These are phyloP conservation scores for Spisula subtruncata DNA, from an alignment of 2,888 invertebrate species.

Conservation along the genomic window DNA sequence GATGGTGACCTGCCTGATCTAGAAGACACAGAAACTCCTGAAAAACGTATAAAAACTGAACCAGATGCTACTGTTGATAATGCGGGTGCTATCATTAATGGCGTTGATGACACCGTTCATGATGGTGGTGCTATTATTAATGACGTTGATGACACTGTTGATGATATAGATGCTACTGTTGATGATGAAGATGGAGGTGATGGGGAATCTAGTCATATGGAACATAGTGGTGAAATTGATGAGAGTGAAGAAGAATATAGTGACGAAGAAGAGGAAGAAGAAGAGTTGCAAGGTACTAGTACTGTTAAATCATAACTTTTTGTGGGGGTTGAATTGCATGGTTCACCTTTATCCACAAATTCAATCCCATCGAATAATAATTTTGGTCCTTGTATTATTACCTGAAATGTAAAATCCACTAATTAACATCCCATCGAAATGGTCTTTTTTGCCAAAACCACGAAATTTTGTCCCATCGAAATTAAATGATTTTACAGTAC, in stretches of 20 bases:
- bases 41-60: background rate
- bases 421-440: too few species aligned
- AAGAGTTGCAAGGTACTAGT: conserved; percentile 45
- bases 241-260: conserved; percentile 41
- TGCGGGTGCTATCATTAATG: background rate
- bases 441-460: too few species aligned
- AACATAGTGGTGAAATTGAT: conserved; percentile 33
- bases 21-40: conserved; percentile 21
- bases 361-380: too few species aligned
- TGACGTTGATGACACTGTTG: conserved; percentile 8
- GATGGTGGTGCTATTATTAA: conserved; percentile 16
- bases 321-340: too few species aligned
- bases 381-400: too few species aligned
- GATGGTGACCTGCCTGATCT: conserved; percentile 17
- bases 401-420: too few species aligned
- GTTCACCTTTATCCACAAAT: too few species aligned
- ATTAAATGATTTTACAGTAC: too few species aligned
- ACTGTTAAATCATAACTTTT: too few species aligned
- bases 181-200: conserved; percentile 28
- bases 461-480: too few species aligned
- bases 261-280: conserved; percentile 40
- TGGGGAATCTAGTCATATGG: conserved; percentile 28
- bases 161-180: background rate
- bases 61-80: background rate
- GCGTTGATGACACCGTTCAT: conserved; percentile 16